Conservation (phyloP, 2,797 vertebrate genomes). For the Neosilurus mollespiculum region DNA sequence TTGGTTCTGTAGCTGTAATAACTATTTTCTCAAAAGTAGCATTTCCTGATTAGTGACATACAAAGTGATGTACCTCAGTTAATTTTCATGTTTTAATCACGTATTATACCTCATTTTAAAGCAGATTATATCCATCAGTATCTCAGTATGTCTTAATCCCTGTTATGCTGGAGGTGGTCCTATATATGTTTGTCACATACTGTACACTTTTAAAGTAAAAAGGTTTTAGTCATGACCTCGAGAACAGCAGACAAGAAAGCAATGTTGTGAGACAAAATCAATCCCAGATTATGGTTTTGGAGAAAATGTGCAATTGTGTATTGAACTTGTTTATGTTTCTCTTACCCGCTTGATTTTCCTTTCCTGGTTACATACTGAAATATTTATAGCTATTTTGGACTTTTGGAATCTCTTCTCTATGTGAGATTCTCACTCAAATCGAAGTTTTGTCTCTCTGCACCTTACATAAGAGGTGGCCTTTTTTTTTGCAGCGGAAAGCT, state of each 20-base stretch:
- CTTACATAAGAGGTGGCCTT: not conserved
- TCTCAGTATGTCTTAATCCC: too few relatives aligned
- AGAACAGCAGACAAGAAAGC: conserved; percentile 21
- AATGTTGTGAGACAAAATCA: conserved; percentile 20
- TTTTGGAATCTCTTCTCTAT: not conserved
- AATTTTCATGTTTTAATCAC: too few relatives aligned
- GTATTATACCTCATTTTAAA: too few relatives aligned
- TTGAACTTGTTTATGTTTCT: conserved; percentile 57
- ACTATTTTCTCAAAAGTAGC: too few relatives aligned
- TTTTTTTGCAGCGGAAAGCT: not conserved
- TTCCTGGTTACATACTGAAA: not conserved
- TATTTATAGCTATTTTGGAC: not conserved
- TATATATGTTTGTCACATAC: not conserved
- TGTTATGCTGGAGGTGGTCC: too few relatives aligned
- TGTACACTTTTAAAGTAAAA: not conserved
- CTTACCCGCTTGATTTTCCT: not conserved
- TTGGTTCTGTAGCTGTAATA: too few relatives aligned
- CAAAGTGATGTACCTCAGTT: too few relatives aligned
- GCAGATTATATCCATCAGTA: too few relatives aligned
- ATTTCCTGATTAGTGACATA: too few relatives aligned
- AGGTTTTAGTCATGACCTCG: not conserved
- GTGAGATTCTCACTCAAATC: not conserved
- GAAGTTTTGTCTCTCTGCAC: not conserved
- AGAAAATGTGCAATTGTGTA: conserved; percentile 35
- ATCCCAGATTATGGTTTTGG: conserved; percentile 62